These are phyloP conservation scores for Ormyrus rosae DNA, from an alignment of 2,888 invertebrate genomes.

Conservation along the genomic window DNA sequence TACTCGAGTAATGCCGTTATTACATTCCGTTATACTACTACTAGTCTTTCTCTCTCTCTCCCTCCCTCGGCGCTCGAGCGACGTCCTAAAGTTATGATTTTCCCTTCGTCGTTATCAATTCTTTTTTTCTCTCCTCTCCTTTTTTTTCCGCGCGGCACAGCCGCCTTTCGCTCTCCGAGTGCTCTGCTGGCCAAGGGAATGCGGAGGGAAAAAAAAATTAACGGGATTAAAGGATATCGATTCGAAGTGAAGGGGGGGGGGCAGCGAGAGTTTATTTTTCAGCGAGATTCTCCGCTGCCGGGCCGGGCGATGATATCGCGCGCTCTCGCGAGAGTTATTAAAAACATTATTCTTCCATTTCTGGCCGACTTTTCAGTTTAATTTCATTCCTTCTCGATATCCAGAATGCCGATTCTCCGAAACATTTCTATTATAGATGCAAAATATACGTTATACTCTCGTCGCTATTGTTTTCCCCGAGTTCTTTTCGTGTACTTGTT, in stretches of 20 bases:
- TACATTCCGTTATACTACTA: constrained; percentile 47
- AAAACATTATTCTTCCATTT: constrained; percentile 51
- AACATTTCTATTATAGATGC: not conserved
- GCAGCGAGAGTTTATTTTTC: constrained; percentile 34
- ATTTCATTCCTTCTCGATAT: constrained; percentile 25
- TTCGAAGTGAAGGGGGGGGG: constrained; percentile 6
- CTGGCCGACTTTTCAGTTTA: constrained; percentile 32
- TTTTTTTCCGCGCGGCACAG: not conserved
- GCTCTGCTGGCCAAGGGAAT: not conserved
- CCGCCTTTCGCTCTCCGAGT: not conserved
- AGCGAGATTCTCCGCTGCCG: not conserved
- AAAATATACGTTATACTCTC: too few relatives aligned
- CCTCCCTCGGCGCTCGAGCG: constrained; percentile 2
- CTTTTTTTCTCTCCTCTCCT: constrained; percentile 3
- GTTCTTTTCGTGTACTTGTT: not conserved
- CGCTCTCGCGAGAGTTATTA: constrained; percentile 15
- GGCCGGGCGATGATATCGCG: not conserved
- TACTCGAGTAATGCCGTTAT: constrained; percentile 57
- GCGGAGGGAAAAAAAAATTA: constrained; percentile 20
- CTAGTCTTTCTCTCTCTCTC: not conserved
- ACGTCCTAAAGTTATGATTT: constrained; percentile 46
- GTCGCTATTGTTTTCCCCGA: not conserved
- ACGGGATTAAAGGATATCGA: constrained; percentile 51
- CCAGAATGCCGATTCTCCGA: not conserved
- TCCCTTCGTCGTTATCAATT: constrained; percentile 45